Conservation (phyloP, 2,113 vertebrate genomes). For the Hiodon alosoides region DNA sequence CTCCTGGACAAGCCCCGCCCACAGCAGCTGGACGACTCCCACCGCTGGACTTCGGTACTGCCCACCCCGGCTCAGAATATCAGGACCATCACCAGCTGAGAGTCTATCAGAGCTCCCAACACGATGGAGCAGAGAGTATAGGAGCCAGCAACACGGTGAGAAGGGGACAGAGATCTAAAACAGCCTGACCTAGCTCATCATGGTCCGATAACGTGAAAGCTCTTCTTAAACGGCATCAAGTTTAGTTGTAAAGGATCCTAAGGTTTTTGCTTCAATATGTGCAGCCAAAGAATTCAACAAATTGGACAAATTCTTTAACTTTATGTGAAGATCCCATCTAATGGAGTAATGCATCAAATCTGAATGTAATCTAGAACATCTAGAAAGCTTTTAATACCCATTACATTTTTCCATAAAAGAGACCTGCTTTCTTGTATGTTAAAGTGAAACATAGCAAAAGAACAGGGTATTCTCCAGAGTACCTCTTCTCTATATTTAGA, state of each 20-base stretch:
- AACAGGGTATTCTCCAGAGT: not conserved
- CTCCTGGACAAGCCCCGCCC: slow-evolving; percentile 58
- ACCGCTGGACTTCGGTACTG: slow-evolving; percentile 60
- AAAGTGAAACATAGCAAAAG: not conserved
- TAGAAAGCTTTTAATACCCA: too few relatives aligned
- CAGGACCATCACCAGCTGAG: slow-evolving; percentile 63
- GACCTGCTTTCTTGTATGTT: not conserved
- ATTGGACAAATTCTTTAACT: too few relatives aligned
- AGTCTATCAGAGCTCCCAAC: slow-evolving; percentile 64
- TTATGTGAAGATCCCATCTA: too few relatives aligned
- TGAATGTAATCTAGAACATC: too few relatives aligned
- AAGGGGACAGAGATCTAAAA: not conserved
- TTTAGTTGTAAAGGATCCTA: too few relatives aligned
- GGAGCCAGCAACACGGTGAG: slow-evolving; percentile 56
- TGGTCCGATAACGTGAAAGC: too few relatives aligned
- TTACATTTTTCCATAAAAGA: too few relatives aligned
- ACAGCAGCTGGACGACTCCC: slow-evolving; percentile 53
- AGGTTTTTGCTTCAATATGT: too few relatives aligned
- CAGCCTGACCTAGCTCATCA: too few relatives aligned
- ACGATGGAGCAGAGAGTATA: slow-evolving; percentile 53
- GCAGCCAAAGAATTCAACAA: too few relatives aligned
- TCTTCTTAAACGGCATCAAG: too few relatives aligned
- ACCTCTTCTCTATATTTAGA: slow-evolving; percentile 51
- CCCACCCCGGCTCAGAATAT: slow-evolving; percentile 57
- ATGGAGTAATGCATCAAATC: too few relatives aligned